Conservation (phyloP, 2,888 invertebrate genomes). For the Nebria brevicollis region DNA sequence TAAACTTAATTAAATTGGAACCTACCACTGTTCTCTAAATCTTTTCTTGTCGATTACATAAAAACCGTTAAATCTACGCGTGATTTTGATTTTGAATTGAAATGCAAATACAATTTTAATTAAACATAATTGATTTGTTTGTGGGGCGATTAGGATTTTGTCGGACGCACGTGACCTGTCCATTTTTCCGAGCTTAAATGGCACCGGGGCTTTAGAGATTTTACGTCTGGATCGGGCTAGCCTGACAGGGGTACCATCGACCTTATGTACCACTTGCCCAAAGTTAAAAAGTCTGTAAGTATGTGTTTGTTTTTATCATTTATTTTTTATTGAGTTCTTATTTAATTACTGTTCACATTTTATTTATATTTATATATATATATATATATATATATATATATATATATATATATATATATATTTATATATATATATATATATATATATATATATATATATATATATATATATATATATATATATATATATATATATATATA, state of each 20-base stretch:
- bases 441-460: slow-evolving; percentile 6
- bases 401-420: slow-evolving; percentile 19
- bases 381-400: slow-evolving; percentile 19
- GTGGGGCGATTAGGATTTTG: slow-evolving; percentile 72
- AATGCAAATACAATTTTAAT: slow-evolving; percentile 15
- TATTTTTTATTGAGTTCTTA: slow-evolving; percentile 11
- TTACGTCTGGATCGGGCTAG: slow-evolving; percentile 86
- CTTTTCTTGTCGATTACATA: neutral
- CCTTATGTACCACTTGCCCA: slow-evolving; percentile 81
- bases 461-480: slow-evolving; percentile 21
- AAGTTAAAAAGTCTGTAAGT: slow-evolving; percentile 88
- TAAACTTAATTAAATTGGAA: neutral
- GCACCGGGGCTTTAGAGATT: slow-evolving; percentile 80
- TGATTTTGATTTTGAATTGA: neutral
- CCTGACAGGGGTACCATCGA: slow-evolving; percentile 74
- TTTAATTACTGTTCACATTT: neutral
- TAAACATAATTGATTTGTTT: slow-evolving; percentile 26
- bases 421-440: too few relatives aligned
- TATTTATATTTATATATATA: slow-evolving; percentile 18
- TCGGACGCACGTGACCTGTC: slow-evolving; percentile 85
- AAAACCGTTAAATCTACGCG: neutral
- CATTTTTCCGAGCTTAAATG: slow-evolving; percentile 85
- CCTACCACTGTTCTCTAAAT: neutral
- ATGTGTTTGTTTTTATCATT: slow-evolving; percentile 40
- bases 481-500: slow-evolving; percentile 26